Percentiles rank a stretch among this genome's conserved stretches.
These are phyloP conservation scores for Leptinotarsa undecemlineata DNA, from an alignment of 1,140 invertebrate genomes.

Conservation along the genomic window DNA sequence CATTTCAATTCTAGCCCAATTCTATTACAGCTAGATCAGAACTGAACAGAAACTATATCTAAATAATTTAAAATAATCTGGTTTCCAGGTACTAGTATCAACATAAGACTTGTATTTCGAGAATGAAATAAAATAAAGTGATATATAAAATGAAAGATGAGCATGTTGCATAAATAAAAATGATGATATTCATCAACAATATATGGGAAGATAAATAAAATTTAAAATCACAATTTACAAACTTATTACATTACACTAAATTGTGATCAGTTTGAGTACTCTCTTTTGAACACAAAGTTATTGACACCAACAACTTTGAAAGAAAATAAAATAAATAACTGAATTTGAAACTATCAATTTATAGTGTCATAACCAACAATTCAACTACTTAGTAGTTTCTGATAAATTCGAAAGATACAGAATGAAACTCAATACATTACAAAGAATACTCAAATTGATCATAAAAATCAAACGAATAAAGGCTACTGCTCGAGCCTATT, in stretches of 20 bases:
- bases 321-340: too few species aligned
- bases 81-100: too few species aligned
- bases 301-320: neutral
- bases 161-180: slow-evolving; percentile 17
- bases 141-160: neutral
- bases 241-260: neutral
- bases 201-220: slow-evolving; percentile 12
- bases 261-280: neutral
- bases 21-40: too few species aligned
- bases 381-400: too few species aligned
- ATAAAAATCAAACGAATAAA: neutral
- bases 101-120: too few species aligned
- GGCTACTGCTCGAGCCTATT: slow-evolving; percentile 22
- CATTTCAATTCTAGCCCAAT: too few species aligned
- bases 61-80: too few species aligned
- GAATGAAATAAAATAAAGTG: neutral
- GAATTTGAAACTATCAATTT: too few species aligned
- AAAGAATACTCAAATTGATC: neutral
- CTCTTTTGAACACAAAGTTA: neutral
- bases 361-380: too few species aligned
- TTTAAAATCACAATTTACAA: slow-evolving; percentile 16
- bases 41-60: too few species aligned
- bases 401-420: too few species aligned
- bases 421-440: too few species aligned
- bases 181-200: neutral